Evolutionary conservation across 2,888 invertebrate genomes (phyloP).

Genomic region (Diarsia mendica): DNA sequence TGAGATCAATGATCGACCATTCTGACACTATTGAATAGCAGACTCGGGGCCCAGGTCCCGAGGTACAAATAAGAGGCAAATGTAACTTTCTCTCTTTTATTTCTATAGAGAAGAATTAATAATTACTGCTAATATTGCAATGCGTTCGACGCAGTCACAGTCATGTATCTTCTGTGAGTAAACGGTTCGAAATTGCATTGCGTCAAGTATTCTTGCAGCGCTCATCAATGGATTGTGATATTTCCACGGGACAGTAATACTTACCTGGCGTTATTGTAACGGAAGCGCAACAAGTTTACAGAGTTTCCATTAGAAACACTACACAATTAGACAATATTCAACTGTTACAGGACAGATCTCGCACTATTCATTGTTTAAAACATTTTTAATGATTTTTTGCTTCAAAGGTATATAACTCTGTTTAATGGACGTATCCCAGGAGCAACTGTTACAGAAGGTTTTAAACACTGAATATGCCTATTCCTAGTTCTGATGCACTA

Average conservation of each 20-base stretch:
- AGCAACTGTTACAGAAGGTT: constrained; percentile 14
- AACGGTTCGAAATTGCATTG: constrained; percentile 26
- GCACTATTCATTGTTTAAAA: constrained; percentile 19
- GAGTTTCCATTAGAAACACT: constrained; percentile 4
- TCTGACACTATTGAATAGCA: no score
- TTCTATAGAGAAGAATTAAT: constrained; percentile 49
- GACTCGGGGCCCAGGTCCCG: no score
- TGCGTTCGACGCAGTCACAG: constrained; percentile 45
- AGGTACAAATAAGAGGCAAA: constrained; percentile 42
- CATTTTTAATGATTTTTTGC: neutral
- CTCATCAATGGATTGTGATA: neutral
- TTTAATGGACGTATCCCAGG: constrained; percentile 43
- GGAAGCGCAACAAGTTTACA: constrained; percentile 3
- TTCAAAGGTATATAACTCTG: constrained; percentile 4
- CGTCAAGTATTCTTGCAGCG: constrained; percentile 19
- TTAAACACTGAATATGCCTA: constrained; percentile 31
- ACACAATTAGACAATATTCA: constrained; percentile 10
- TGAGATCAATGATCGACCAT: no score
- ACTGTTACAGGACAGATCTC: constrained; percentile 8
- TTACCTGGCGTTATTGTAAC: neutral
- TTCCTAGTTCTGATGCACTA: constrained; percentile 5
- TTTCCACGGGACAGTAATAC: neutral
- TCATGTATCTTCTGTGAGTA: constrained; percentile 12
- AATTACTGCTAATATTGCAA: constrained; percentile 51
- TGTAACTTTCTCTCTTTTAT: constrained; percentile 57